Evolutionary conservation across 1,140 invertebrate species (phyloP).

Genomic region (Diorhabda sublineata): DNA sequence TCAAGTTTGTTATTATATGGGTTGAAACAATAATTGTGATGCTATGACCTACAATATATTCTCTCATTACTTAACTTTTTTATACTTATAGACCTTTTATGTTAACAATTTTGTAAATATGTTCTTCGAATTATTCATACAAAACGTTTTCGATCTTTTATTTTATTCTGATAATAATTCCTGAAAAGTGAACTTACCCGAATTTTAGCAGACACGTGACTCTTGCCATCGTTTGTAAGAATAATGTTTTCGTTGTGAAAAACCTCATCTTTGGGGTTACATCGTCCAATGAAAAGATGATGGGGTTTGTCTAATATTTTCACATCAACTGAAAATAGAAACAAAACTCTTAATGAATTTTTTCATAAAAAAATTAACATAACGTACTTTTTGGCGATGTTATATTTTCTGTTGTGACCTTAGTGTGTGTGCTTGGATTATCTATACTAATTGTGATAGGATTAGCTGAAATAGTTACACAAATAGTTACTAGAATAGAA

Average conservation of each 20-base stretch:
- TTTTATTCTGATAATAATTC: too few species aligned
- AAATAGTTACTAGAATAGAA: background rate
- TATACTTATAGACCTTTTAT: too few species aligned
- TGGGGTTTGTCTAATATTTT: slow-evolving; percentile 37
- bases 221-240: slow-evolving; percentile 38
- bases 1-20: too few species aligned
- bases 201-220: slow-evolving; percentile 35
- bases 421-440: slow-evolving; percentile 1
- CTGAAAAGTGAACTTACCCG: slow-evolving; percentile 27
- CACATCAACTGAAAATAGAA: slow-evolving; percentile 34
- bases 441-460: slow-evolving; percentile 11
- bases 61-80: too few species aligned
- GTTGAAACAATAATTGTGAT: too few species aligned
- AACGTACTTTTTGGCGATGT: slow-evolving; percentile 3
- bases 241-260: slow-evolving; percentile 41
- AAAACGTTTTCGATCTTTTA: too few species aligned
- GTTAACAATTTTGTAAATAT: too few species aligned
- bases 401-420: slow-evolving; percentile 13
- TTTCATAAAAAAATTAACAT: background rate
- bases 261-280: slow-evolving; percentile 29
- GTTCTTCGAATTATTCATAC: too few species aligned
- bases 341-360: background rate
- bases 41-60: too few species aligned
- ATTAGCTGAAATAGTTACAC: background rate
- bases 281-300: slow-evolving; percentile 38